Evolutionary conservation across 1,140 invertebrate genomes (phyloP).

Genomic region (Vanessa tameamea): DNA sequence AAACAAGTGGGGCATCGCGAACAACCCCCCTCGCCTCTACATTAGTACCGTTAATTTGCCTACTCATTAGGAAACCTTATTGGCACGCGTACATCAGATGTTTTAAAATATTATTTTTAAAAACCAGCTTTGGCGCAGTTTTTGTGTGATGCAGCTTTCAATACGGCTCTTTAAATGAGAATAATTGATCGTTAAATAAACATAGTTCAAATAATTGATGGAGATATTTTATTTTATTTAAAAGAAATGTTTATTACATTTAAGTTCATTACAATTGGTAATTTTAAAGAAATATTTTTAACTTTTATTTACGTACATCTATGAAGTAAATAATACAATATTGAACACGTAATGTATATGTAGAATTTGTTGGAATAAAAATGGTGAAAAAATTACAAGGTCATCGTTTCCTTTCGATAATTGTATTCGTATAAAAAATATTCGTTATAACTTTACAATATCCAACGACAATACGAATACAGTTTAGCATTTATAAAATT

Average conservation of each 20-base stretch:
- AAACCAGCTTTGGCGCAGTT: conserved; percentile 13
- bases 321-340: no score
- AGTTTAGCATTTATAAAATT: no score
- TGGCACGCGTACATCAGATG: conserved; percentile 22
- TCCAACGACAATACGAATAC: no score
- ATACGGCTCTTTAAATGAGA: conserved; percentile 2
- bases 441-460: no score
- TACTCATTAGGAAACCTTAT: conserved; percentile 21
- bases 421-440: no score
- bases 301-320: no score
- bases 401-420: no score
- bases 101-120: not conserved
- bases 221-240: not conserved
- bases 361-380: no score
- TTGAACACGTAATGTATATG: no score
- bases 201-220: conserved; percentile 19
- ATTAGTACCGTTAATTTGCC: conserved; percentile 24
- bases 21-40: not conserved
- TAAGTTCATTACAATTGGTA: no score
- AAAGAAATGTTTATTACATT: not conserved
- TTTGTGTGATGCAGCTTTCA: conserved; percentile 25
- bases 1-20: conserved; percentile 26
- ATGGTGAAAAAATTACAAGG: no score
- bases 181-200: conserved; percentile 27
- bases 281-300: no score